phyloP scores from a whole-genome alignment of 2,113 vertebrate species.

The Cariama cristata region DNA sequence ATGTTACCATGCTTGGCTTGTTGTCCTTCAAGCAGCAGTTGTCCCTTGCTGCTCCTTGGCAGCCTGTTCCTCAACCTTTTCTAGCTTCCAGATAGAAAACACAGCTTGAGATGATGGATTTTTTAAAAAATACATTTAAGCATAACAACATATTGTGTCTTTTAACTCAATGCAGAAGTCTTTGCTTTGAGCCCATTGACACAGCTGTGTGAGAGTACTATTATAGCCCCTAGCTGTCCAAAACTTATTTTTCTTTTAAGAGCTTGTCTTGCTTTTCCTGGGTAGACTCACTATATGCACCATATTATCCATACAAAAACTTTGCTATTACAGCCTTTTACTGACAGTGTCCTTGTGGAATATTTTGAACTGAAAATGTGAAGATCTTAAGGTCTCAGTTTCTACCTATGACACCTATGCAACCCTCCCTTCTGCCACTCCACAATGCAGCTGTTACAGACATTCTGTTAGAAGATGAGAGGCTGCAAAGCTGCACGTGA shows the following conservation, averaged over 20 bases:
- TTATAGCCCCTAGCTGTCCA: background rate
- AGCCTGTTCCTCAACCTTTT: background rate
- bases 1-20: background rate
- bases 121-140: conserved; percentile 1
- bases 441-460: background rate
- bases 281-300: background rate
- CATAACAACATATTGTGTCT: background rate
- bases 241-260: background rate
- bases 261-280: background rate
- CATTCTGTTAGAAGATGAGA: background rate
- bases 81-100: conserved; percentile 1
- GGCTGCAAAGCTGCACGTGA: background rate
- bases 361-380: background rate
- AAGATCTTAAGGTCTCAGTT: background rate
- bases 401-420: background rate
- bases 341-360: background rate
- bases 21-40: background rate
- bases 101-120: background rate
- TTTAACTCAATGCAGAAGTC: conserved; percentile 1
- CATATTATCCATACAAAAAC: background rate
- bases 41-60: background rate
- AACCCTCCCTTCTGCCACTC: background rate
- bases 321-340: background rate
- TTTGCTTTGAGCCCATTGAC: conserved; percentile 13
- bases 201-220: background rate